Evolutionary conservation across 2,888 invertebrate species (phyloP), one percentile per base, ranked within the genome.

Genomic region (Dryobotodes eremita): DNA sequence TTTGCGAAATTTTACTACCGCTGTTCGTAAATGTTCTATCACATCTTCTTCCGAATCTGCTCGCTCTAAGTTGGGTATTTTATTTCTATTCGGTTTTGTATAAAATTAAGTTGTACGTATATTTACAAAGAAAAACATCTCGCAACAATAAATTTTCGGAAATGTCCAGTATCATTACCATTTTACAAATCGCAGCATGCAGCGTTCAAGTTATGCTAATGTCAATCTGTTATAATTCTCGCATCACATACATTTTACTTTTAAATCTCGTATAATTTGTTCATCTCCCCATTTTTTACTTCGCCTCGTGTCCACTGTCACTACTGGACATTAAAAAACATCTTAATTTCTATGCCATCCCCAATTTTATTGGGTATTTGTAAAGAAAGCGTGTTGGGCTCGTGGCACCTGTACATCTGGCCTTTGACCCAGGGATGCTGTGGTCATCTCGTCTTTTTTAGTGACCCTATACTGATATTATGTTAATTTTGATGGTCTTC

Each of bases 361-460:
- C 90, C 68, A 81, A 85, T 57, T 86, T 86, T 87, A 83, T 84
- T 55, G 72, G 74, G 86, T 80, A 82, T 89, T 89, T 89, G 82
- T 90, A 86, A 89, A 86, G 90, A 89, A 87, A 88, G 90, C 78
- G 90, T 89, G 89, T 80, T 84, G 13, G 82, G 84, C 89, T 89
- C 90, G 90, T 87, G 90, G 85, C 87, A 85, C 79, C 74, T 68
- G 88, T 72, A 75, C 72, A 66, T 26, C 64, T 84, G 90, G 77
- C 86, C 88, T 87, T 68, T 87, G 88, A 86, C 87, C 89, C 80
- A 64, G 84, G 87, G 89, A 90, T 87, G 89, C 90, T 89, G 89
- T 71, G 89, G 89, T 88, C 89, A 89, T 85, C 89, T 83, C 77
- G 75, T 57, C 70, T 86, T 85, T 86, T 86, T 74, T 75, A 71